Evolutionary conservation across 2,113 vertebrate species (phyloP), one percentile per base, ranked within the genome.

Genomic region (human (Homo sapiens)): DNA sequence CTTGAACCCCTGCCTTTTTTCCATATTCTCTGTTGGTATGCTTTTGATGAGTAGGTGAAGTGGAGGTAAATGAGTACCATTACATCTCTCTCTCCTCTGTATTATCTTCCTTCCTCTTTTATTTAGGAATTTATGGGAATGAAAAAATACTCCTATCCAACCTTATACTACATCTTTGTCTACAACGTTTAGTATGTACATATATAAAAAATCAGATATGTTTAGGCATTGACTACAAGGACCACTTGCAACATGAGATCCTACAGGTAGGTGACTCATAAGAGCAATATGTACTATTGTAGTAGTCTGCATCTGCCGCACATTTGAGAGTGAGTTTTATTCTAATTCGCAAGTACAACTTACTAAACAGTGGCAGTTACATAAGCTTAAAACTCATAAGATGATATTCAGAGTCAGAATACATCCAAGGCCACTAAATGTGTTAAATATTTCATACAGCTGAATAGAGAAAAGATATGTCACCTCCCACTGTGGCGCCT

Each of bases 371-470:
- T 90, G 45, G 32, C 3, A 48, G 23, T 88, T 93, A 89, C 38
- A 9, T 76, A 90, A 61, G 32, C 20, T 80, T 92, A 22, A 52
- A 82, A 45, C n/a, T 27, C 12, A 57, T 57, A 80, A 86, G 68
- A 59, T 25, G 3, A 0, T 82, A 81, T 22, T n/a, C 18, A 68
- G 55, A 90, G 50, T 82, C 45, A 89, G 35, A 70, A 72, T 72
- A 66, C 38, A 68, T 89, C 38, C n/a, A 68, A 85, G 45, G 10
- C 30, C 43, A 85, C 17, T 48, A 38, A 94, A 78, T 82, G 45
- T 40, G 27, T 88, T 96, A 80, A 90, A 76, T 90, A 84, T 90
- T 94, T 95, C 72, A 78, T 82, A 55, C 30, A 90, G 23, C 20
- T 96, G 68, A 80, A 80, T 76, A 94, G 81, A 93, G 61, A 89